Base-by-base conservation (phyloP, 2,888 invertebrate genomes). In the Caenorhabditis virilis region DNA sequence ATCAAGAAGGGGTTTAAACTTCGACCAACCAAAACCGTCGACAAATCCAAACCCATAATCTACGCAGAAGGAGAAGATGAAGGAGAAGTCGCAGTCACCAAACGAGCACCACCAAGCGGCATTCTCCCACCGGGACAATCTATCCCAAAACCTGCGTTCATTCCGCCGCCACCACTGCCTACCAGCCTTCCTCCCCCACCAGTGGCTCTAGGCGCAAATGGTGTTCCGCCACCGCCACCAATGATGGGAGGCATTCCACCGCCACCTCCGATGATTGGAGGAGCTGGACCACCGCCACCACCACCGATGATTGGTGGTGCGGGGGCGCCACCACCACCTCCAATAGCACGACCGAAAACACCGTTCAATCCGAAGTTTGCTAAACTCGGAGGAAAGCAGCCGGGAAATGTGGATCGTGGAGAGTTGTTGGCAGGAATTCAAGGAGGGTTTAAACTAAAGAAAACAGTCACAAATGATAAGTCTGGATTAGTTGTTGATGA, bases 1-100 rank as follows among this genome's bases (percentile, higher is more conserved):
- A 80, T 80, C 72, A 74, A 76, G 51, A 64, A 67, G 48, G 80
- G 80, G 43, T 73, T 80, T 55, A 73, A 72, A 54, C 74, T 80
- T 46, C 70, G 77, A 41, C 78, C 78, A 22, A 78, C 80, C 33
- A 72, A 74, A 55, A 80, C 80, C 22, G 69, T 78, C 57, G 80
- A 80, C 68, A 80, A 79, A 58, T 77, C 77, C 22, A 72, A 74
- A 51, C 78, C 79, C 13, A 62, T 76, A 25, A 74, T 80, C 46
- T 36, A 47, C n/a, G 71, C 72, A 22, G 69, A 76, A 42, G 62
- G 62, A 35, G 64, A 72, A 36, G 67, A 69, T 63, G 58, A 64
- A 45, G 43, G 27, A 36, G 58, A 70, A 42, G 57, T 66, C 11
- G 57, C 57, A 3, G 52, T 53, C 23, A 61, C 66, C 20, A 66